These are phyloP conservation scores for Hippolais icterina DNA, from an alignment of 2,113 vertebrate genomes.

Conservation along the genomic window DNA sequence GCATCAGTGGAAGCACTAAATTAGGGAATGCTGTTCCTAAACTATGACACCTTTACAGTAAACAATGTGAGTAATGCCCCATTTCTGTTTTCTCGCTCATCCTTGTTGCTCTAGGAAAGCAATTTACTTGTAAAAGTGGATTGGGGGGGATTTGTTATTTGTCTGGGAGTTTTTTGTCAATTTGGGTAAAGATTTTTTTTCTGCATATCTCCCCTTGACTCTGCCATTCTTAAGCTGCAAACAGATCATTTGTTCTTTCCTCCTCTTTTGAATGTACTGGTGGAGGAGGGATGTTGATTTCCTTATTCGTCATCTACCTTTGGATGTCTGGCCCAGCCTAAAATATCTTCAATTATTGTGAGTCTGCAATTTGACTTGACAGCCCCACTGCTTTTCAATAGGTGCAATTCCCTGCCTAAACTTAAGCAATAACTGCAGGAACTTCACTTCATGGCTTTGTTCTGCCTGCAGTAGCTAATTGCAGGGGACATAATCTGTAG, in stretches of 20 bases:
- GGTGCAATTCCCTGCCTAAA: neutral
- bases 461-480: neutral
- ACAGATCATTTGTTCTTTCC: neutral
- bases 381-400: neutral
- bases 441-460: neutral
- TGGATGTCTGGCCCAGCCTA: neutral
- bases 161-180: neutral
- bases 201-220: neutral
- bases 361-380: neutral
- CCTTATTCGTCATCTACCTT: neutral
- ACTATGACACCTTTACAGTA: neutral
- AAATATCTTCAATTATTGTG: neutral
- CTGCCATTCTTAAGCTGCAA: neutral
- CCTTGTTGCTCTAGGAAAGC: neutral
- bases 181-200: neutral
- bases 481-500: neutral
- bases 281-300: neutral
- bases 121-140: neutral
- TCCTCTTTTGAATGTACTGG: neutral
- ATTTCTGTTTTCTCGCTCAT: neutral
- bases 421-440: neutral
- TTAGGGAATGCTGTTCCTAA: fast-evolving
- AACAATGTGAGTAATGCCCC: neutral
- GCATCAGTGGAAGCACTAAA: neutral
- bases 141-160: neutral